These are phyloP conservation scores for Nomada fucata DNA, from an alignment of 2,888 invertebrate species.

Conservation along the genomic window DNA sequence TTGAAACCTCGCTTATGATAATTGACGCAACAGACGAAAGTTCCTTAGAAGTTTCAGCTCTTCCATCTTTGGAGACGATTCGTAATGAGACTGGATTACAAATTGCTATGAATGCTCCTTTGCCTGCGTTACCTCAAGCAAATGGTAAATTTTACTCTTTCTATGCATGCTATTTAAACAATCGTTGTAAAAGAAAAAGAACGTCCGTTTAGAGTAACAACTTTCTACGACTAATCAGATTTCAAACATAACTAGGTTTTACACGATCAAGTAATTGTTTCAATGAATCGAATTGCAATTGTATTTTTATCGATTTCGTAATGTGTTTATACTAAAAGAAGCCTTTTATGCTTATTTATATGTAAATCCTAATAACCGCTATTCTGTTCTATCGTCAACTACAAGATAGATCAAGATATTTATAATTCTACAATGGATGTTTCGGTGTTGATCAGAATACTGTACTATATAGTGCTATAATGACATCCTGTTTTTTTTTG, in stretches of 20 bases:
- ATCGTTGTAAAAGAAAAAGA: neutral
- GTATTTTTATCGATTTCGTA: neutral
- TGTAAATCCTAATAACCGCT: neutral
- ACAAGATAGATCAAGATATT: neutral
- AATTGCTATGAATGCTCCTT: slow-evolving; percentile 69
- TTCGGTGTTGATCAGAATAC: slow-evolving; percentile 13
- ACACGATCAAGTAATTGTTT: neutral
- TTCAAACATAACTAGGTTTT: neutral
- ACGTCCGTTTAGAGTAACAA: neutral
- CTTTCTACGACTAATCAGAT: neutral
- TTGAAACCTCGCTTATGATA: slow-evolving; percentile 79
- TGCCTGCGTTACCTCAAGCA: slow-evolving; percentile 77
- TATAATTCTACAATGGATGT: slow-evolving; percentile 18
- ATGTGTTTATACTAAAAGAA: neutral
- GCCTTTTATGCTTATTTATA: neutral
- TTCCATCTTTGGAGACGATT: slow-evolving; percentile 70
- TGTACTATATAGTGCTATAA: slow-evolving; percentile 1
- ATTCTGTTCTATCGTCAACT: neutral
- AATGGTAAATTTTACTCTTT: slow-evolving; percentile 64
- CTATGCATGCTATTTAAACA: neutral
- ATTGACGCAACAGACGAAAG: slow-evolving; percentile 77
- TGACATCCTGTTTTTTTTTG: slow-evolving; percentile 22
- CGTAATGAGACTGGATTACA: slow-evolving; percentile 64
- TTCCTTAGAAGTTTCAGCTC: slow-evolving; percentile 74
- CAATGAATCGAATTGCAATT: neutral